A percentile compares a stretch with the other conserved stretches of the same genome.
These are phyloP conservation scores for Pardosa pseudoannulata DNA, from an alignment of 2,888 invertebrate genomes.

Conservation along the genomic window DNA sequence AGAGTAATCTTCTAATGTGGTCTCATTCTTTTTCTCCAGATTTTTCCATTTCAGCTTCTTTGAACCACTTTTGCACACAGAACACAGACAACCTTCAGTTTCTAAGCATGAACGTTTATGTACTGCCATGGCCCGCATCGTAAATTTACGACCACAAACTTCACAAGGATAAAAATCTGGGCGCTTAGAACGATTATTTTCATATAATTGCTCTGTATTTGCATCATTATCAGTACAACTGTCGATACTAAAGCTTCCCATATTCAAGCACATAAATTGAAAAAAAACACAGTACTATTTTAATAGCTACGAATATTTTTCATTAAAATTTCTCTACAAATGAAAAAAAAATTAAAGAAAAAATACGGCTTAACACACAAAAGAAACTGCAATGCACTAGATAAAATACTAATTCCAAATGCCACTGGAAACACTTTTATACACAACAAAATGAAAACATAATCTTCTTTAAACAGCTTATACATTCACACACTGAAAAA, in stretches of 20 bases:
- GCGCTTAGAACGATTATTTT: background rate
- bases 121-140: constrained; percentile 22
- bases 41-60: background rate
- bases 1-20: background rate
- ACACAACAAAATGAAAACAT: too few relatives aligned
- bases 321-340: too few relatives aligned
- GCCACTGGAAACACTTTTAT: too few relatives aligned
- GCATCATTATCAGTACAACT: background rate
- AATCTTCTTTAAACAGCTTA: too few relatives aligned
- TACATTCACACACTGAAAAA: too few relatives aligned
- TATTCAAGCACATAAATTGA: constrained; percentile 22
- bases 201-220: background rate
- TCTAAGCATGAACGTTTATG: constrained; percentile 34
- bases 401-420: too few relatives aligned
- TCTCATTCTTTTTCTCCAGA: background rate
- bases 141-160: constrained; percentile 37
- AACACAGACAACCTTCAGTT: constrained; percentile 38
- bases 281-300: too few relatives aligned
- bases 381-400: too few relatives aligned
- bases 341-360: too few relatives aligned
- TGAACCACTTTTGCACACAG: constrained; percentile 10
- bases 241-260: constrained; percentile 33
- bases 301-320: too few relatives aligned
- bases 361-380: too few relatives aligned
- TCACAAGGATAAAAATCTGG: constrained; percentile 37